Percentiles rank a stretch among this genome's conserved stretches.
Conservation (phyloP, 2,797 vertebrate species). For the Babyrousa celebensis region DNA sequence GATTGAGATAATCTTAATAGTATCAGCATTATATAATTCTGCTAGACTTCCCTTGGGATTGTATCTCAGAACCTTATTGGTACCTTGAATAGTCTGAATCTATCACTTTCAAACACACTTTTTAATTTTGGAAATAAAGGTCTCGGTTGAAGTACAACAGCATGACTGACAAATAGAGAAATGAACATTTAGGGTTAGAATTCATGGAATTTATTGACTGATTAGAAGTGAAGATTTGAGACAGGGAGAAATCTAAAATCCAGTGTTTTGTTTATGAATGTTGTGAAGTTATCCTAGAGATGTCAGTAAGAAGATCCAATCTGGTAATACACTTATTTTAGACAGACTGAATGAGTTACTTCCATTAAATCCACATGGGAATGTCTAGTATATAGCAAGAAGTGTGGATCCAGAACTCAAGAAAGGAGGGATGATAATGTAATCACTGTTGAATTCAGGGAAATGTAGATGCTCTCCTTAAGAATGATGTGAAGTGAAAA, state of each 20-base stretch:
- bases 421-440: conserved; percentile 17
- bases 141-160: background rate
- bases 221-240: conserved; percentile 45
- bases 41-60: background rate
- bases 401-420: background rate
- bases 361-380: background rate
- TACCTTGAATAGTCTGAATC: background rate
- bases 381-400: background rate
- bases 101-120: background rate
- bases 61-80: background rate
- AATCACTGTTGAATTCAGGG: background rate
- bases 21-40: background rate
- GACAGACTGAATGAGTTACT: background rate
- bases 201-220: background rate
- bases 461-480: background rate
- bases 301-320: background rate
- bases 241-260: background rate
- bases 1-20: background rate
- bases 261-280: background rate
- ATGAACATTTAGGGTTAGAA: background rate
- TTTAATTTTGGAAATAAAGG: conserved; percentile 56
- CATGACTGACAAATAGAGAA: background rate
- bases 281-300: background rate
- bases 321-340: conserved; percentile 22
- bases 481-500: background rate